Evolutionary conservation across 2,797 vertebrate genomes (phyloP).

Genomic region (Sebastes steindachneri): DNA sequence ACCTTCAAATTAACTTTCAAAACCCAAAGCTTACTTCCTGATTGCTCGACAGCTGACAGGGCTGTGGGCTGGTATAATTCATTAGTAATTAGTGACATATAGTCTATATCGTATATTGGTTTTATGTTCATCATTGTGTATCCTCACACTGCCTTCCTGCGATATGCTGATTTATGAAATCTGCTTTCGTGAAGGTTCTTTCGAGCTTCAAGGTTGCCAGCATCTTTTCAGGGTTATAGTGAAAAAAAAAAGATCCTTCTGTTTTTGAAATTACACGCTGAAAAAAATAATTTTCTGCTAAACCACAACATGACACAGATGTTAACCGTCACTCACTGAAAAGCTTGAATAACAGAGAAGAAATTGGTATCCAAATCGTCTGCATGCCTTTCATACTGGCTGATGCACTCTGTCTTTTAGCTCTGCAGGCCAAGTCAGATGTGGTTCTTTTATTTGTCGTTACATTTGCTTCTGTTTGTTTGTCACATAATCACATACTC

Average conservation of each 20-base stretch:
- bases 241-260: not conserved
- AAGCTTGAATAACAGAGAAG: not conserved
- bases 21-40: not conserved
- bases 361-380: not conserved
- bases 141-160: not conserved
- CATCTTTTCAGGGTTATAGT: not conserved
- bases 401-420: not conserved
- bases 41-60: constrained; percentile 2
- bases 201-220: not conserved
- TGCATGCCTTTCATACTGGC: not conserved
- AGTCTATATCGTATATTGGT: not conserved
- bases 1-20: constrained; percentile 13
- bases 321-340: not conserved
- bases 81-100: not conserved
- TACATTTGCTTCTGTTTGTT: too few species aligned
- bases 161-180: not conserved
- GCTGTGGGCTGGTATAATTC: not conserved
- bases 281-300: not conserved
- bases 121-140: not conserved
- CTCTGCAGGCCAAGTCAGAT: not conserved
- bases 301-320: not conserved
- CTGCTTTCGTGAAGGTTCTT: not conserved
- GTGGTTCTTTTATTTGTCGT: not conserved
- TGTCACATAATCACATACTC: too few species aligned
- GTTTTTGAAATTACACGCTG: not conserved